These are phyloP conservation scores for Lasaia peninsularis DNA, from an alignment of 1,140 invertebrate species.

Conservation along the genomic window DNA sequence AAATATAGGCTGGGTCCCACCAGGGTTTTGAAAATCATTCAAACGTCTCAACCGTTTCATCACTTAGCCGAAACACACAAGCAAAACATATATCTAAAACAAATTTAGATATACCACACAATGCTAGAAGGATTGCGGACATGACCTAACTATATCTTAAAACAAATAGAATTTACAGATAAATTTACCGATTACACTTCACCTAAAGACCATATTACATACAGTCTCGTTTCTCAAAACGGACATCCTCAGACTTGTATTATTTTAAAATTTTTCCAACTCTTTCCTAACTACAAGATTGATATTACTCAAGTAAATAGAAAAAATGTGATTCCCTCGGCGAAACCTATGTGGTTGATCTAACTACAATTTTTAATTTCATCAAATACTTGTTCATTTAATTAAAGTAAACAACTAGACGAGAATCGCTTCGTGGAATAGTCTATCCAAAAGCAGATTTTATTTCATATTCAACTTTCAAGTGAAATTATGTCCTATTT, in stretches of 20 bases:
- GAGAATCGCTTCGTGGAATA: conserved; percentile 22
- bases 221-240: conserved; percentile 44
- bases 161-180: conserved; percentile 61
- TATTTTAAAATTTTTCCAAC: conserved; percentile 56
- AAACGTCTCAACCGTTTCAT: conserved; percentile 31
- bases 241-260: conserved; percentile 57
- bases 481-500: conserved; percentile 12
- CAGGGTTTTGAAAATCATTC: conserved; percentile 58
- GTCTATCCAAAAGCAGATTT: conserved; percentile 17
- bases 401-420: conserved; percentile 31
- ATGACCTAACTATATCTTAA: conserved; percentile 65
- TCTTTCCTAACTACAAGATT: conserved; percentile 61
- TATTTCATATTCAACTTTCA: not conserved
- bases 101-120: conserved; percentile 42
- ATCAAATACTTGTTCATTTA: conserved; percentile 20
- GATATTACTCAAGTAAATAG: conserved; percentile 57
- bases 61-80: conserved; percentile 42
- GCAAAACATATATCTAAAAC: conserved; percentile 47
- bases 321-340: conserved; percentile 53
- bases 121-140: conserved; percentile 48
- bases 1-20: conserved; percentile 33
- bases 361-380: conserved; percentile 33
- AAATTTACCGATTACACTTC: conserved; percentile 59
- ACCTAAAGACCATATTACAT: conserved; percentile 57
- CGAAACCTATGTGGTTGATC: conserved; percentile 54